Conservation (phyloP, 2,888 invertebrate species). For the Epicampocera succincta region DNA sequence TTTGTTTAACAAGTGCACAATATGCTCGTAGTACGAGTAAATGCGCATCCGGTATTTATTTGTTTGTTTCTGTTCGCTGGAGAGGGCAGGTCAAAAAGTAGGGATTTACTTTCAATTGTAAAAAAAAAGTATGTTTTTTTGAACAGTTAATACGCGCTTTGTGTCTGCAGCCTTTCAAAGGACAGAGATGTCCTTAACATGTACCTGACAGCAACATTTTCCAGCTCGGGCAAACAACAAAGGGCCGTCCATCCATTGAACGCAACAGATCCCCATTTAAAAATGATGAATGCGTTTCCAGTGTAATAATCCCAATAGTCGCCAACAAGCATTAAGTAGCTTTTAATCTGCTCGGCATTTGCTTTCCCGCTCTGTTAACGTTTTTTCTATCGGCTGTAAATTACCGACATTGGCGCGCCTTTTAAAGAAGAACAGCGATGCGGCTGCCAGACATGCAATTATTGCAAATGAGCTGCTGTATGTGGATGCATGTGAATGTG, state of each 20-base stretch:
- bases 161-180: not conserved
- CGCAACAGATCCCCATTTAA: conserved; percentile 20
- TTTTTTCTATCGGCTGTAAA: too few relatives aligned
- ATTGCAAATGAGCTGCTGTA: not conserved
- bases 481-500: too few relatives aligned
- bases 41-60: conserved; percentile 31
- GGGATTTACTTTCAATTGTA: conserved; percentile 52
- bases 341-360: not conserved
- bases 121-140: not conserved
- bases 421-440: not conserved
- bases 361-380: too few relatives aligned
- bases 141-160: not conserved
- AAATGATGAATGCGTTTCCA: conserved; percentile 46
- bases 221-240: not conserved
- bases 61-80: not conserved
- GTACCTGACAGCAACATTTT: conserved; percentile 5
- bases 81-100: conserved; percentile 21
- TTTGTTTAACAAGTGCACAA: not conserved
- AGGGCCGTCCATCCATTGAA: conserved; percentile 19
- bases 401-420: conserved; percentile 30
- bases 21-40: not conserved
- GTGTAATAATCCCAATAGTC: conserved; percentile 31
- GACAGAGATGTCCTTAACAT: not conserved
- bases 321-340: conserved; percentile 22
- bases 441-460: conserved; percentile 18